Conservation (phyloP, 2,113 vertebrate species). For the Prietella phreatophila region DNA sequence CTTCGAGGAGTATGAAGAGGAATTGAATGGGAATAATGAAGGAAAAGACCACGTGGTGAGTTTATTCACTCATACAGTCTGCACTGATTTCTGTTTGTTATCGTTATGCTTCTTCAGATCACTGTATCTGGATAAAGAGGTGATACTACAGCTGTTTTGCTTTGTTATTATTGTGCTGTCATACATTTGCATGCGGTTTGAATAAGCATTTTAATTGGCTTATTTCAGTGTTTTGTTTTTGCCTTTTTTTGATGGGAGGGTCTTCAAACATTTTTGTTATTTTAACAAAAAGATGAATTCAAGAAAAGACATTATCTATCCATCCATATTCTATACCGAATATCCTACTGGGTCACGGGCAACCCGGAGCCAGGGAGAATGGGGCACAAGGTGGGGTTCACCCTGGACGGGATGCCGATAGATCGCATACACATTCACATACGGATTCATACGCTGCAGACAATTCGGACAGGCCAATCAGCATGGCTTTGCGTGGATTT, state of each 20-base stretch:
- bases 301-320: no score
- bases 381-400: no score
- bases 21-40: conserved; percentile 60
- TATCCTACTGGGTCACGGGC: no score
- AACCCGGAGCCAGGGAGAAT: no score
- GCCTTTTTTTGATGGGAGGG: not conserved
- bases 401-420: no score
- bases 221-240: not conserved
- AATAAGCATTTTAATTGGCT: not conserved
- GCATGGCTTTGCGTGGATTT: no score
- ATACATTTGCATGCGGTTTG: not conserved
- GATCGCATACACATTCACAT: no score
- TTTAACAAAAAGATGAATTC: not conserved
- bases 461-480: no score
- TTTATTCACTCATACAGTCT: fast-evolving
- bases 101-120: not conserved
- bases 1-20: conserved; percentile 76
- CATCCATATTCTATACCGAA: no score
- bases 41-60: conserved; percentile 15
- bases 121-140: not conserved
- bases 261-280: not conserved
- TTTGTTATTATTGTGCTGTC: not conserved
- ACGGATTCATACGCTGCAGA: no score
- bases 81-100: not conserved
- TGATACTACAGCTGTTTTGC: not conserved